Evolutionary conservation across 1,140 invertebrate species (phyloP).

Genomic region (Heliconius himera): DNA sequence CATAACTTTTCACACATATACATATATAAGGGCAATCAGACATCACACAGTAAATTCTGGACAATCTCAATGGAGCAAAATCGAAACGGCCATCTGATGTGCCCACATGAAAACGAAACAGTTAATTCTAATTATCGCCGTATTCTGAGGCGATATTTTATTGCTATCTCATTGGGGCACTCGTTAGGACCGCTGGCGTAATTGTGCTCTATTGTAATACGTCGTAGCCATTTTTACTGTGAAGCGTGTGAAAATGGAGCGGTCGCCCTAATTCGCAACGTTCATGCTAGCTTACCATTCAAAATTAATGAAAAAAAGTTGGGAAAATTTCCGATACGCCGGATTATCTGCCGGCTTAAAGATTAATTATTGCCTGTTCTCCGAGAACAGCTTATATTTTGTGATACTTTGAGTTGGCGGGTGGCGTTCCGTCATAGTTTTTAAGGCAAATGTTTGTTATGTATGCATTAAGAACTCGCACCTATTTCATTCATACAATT

Average conservation of each 20-base stretch:
- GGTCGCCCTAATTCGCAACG: slow-evolving; percentile 51
- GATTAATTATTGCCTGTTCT: slow-evolving; percentile 13
- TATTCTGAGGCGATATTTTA: slow-evolving; percentile 79
- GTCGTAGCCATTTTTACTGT: slow-evolving; percentile 64
- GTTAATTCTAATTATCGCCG: slow-evolving; percentile 79
- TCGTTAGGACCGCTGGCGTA: slow-evolving; percentile 67
- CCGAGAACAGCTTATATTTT: background rate
- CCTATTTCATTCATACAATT: background rate
- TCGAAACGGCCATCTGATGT: slow-evolving; percentile 70
- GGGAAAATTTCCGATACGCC: slow-evolving; percentile 21
- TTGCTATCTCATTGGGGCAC: slow-evolving; percentile 78
- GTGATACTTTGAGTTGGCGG: background rate
- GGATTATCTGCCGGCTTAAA: slow-evolving; percentile 19
- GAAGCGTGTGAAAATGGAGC: slow-evolving; percentile 71
- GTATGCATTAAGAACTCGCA: background rate
- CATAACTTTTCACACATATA: background rate
- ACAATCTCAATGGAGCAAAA: slow-evolving; percentile 63
- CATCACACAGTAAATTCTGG: slow-evolving; percentile 45
- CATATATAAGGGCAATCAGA: background rate
- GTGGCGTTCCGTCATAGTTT: background rate
- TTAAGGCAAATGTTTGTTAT: background rate
- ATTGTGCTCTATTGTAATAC: slow-evolving; percentile 73
- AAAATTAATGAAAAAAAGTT: slow-evolving; percentile 32
- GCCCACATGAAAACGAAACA: slow-evolving; percentile 76
- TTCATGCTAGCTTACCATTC: slow-evolving; percentile 37